These are phyloP conservation scores for Gortyna flavago DNA, from an alignment of 2,888 invertebrate species.

Conservation along the genomic window DNA sequence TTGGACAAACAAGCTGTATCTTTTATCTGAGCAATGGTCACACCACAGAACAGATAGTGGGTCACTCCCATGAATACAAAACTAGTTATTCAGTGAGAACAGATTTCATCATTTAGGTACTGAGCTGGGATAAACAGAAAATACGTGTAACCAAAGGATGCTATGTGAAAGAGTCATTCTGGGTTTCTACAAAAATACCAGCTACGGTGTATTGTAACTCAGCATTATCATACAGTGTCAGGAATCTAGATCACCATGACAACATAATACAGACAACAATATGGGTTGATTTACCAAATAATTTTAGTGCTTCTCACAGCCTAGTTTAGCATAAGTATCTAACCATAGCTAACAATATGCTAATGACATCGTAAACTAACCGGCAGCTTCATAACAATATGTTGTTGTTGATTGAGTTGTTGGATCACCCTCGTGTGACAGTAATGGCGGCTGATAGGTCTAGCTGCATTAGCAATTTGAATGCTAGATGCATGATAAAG, in stretches of 20 bases:
- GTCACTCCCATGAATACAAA: not conserved
- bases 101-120: not conserved
- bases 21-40: no score
- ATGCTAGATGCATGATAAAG: not conserved
- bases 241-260: not conserved
- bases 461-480: not conserved
- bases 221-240: not conserved
- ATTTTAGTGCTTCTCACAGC: not conserved
- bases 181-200: no score
- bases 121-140: not conserved
- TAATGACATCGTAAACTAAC: slow-evolving; percentile 53
- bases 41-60: no score
- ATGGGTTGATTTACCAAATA: not conserved
- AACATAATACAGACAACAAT: not conserved
- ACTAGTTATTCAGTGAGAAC: not conserved
- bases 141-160: not conserved
- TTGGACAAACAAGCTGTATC: not conserved
- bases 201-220: not conserved
- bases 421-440: slow-evolving; percentile 13
- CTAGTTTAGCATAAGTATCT: not conserved
- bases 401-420: slow-evolving; percentile 54
- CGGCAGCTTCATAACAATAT: slow-evolving; percentile 43
- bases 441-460: not conserved
- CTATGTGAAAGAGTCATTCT: not conserved
- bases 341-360: slow-evolving; percentile 34